These are phyloP conservation scores for Pollimyrus isidori DNA, from an alignment of 2,113 vertebrate genomes.

Conservation along the genomic window DNA sequence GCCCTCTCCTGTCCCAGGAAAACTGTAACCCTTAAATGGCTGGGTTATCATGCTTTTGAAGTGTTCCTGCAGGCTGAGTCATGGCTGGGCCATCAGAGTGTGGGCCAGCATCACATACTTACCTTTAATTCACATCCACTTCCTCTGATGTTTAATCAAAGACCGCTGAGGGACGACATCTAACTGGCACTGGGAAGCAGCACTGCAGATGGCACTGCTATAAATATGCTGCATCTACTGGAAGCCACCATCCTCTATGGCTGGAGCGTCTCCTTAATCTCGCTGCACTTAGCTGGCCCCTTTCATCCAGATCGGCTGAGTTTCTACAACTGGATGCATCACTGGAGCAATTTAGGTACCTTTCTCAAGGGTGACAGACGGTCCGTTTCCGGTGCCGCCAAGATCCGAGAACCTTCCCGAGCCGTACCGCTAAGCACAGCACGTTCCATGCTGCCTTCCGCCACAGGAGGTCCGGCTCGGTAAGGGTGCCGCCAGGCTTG, in stretches of 20 bases:
- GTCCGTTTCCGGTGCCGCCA: not conserved
- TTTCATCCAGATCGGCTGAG: not conserved
- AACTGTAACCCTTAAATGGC: not conserved
- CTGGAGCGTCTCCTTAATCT: not conserved
- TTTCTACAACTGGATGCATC: not conserved
- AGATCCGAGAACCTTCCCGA: not conserved
- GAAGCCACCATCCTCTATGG: not conserved
- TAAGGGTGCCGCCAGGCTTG: not conserved
- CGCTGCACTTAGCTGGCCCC: not conserved
- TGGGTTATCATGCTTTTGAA: not conserved
- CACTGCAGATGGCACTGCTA: not conserved
- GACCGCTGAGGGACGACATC: not conserved
- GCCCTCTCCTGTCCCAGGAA: not conserved
- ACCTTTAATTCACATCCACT: not conserved
- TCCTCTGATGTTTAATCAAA: slow-evolving; percentile 1
- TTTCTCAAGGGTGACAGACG: not conserved
- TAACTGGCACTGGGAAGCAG: not conserved
- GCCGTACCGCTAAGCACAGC: not conserved
- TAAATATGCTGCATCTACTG: not conserved
- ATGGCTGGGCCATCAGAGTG: not conserved
- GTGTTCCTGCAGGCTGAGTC: not conserved
- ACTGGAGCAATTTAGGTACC: not conserved
- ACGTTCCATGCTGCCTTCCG: not conserved
- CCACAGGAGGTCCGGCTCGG: not conserved
- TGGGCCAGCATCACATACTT: not conserved